These are phyloP conservation scores for Theodoxus fluviatilis DNA, from an alignment of 2,888 invertebrate species.

Conservation along the genomic window DNA sequence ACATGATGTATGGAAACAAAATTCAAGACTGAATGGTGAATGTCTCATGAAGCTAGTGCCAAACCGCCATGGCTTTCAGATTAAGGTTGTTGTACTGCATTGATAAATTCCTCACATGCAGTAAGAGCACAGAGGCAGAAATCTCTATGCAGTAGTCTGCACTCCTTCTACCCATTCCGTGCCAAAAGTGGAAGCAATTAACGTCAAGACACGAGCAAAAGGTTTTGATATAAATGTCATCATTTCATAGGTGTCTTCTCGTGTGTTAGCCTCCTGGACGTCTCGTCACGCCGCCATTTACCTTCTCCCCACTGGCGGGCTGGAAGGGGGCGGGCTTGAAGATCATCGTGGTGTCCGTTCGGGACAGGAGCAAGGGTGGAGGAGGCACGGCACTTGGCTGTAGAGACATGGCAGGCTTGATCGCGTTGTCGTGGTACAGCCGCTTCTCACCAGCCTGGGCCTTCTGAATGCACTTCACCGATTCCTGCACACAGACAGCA, in stretches of 20 bases:
- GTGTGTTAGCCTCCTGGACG: background rate
- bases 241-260: background rate
- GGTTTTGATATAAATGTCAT: background rate
- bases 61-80: too few species aligned
- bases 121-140: too few species aligned
- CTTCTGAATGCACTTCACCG: conserved; percentile 50
- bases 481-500: conserved; percentile 44
- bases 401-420: conserved; percentile 28
- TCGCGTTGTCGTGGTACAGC: conserved; percentile 56
- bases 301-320: conserved; percentile 54
- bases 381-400: conserved; percentile 50
- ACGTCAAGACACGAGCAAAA: background rate
- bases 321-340: conserved; percentile 60
- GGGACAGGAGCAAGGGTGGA: conserved; percentile 58
- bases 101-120: too few species aligned
- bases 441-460: conserved; percentile 57
- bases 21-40: too few species aligned
- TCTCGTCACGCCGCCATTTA: conserved; percentile 25
- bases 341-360: conserved; percentile 61
- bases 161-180: too few species aligned
- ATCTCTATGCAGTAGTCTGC: too few species aligned
- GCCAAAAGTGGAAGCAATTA: too few species aligned
- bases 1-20: too few species aligned
- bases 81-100: too few species aligned
- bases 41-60: too few species aligned